Evolutionary conservation across 2,888 invertebrate genomes (phyloP).

Genomic region (Hetaerina titia): DNA sequence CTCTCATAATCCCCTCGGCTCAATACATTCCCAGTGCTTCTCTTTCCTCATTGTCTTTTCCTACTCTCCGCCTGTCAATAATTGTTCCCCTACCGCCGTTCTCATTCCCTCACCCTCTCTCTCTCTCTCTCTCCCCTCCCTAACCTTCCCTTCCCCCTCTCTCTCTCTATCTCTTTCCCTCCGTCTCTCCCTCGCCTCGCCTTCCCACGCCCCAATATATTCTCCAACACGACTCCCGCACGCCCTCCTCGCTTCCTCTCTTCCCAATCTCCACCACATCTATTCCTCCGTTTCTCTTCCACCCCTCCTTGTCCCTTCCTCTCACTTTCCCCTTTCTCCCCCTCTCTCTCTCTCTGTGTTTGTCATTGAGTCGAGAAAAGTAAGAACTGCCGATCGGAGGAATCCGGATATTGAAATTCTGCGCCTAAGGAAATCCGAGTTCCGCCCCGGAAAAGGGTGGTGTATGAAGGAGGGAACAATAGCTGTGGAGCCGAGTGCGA

Average conservation of each 20-base stretch:
- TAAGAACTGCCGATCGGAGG: constrained; percentile 50
- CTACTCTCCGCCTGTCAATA: neutral
- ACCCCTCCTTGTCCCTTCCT: neutral
- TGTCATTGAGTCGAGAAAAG: constrained; percentile 50
- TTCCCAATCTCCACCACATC: neutral
- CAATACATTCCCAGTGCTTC: neutral
- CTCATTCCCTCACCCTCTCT: neutral
- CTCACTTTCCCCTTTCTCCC: neutral
- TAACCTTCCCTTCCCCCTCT: neutral
- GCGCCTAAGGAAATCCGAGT: constrained; percentile 56
- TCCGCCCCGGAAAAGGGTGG: constrained; percentile 59
- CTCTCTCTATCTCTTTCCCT: neutral
- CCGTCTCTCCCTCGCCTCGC: neutral
- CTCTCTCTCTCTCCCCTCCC: neutral
- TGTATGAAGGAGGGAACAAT: constrained; percentile 35
- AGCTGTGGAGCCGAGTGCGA: neutral
- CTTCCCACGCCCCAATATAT: neutral
- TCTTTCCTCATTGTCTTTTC: neutral
- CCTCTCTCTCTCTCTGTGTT: neutral
- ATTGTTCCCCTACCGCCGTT: neutral
- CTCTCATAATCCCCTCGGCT: neutral
- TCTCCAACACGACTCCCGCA: neutral
- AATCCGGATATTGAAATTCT: constrained; percentile 67
- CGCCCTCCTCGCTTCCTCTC: neutral
- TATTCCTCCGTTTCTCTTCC: neutral